Percentiles rank a stretch among this genome's conserved stretches.
phyloP scores from a whole-genome alignment of 2,113 vertebrate species.

The Tor tambroides region DNA sequence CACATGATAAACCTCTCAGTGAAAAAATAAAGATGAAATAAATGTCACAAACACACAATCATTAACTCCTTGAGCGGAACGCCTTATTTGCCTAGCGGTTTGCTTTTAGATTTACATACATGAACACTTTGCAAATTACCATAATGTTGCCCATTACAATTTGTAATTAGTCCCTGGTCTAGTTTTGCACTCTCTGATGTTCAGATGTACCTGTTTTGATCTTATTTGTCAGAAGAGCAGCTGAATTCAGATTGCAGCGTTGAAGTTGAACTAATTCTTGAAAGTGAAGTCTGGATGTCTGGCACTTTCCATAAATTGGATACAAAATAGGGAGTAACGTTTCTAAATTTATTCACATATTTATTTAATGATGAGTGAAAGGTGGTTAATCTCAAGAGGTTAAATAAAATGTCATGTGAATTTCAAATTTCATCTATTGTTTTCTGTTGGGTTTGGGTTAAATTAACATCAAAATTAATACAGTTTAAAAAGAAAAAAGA shows the following conservation, averaged over 20 bases:
- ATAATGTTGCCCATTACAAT: conserved; percentile 35
- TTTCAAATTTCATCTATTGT: background rate
- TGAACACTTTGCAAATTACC: background rate
- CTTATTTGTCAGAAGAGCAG: background rate
- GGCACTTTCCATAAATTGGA: background rate
- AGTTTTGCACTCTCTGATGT: conserved; percentile 26
- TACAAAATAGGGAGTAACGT: background rate
- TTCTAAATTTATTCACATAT: background rate
- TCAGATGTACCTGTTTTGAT: conserved; percentile 30
- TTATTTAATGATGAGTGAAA: background rate
- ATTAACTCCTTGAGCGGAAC: conserved; percentile 12
- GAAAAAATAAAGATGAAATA: background rate
- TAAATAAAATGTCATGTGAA: background rate
- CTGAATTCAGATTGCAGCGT: background rate
- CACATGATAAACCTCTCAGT: background rate
- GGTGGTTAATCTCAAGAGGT: background rate
- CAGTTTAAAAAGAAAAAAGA: background rate
- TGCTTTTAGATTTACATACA: conserved; percentile 16
- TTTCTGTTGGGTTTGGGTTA: too few species aligned
- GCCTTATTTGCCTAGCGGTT: conserved; percentile 23
- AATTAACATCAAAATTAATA: background rate
- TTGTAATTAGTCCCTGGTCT: conserved; percentile 25
- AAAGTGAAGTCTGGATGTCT: too few species aligned
- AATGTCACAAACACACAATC: conserved; percentile 17
- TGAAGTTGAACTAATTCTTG: background rate